Percentiles rank a stretch among this genome's conserved stretches.
Conservation (phyloP, 1,140 invertebrate genomes). For the Zaprionus africanus region DNA sequence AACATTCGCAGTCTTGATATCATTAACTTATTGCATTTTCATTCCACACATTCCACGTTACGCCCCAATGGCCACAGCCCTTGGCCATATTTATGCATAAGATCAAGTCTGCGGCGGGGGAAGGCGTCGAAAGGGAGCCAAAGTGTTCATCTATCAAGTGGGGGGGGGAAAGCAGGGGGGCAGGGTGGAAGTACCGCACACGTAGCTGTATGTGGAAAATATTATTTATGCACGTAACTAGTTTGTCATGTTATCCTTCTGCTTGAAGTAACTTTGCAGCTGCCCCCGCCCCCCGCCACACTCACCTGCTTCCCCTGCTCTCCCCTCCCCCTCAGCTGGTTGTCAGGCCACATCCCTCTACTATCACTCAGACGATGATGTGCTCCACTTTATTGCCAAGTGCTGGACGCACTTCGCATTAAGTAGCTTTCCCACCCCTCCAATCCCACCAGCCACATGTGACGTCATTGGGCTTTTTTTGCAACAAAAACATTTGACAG, state of each 20-base stretch:
- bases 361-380: constrained; percentile 12
- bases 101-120: constrained; percentile 43
- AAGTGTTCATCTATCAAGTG: constrained; percentile 72
- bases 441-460: background rate
- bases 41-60: constrained; percentile 34
- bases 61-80: constrained; percentile 9
- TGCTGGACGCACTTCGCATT: constrained; percentile 23
- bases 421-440: constrained; percentile 5
- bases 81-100: constrained; percentile 75
- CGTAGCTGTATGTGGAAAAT: constrained; percentile 50
- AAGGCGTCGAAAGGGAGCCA: background rate
- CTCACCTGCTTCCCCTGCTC: background rate
- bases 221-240: constrained; percentile 81
- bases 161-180: background rate
- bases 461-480: constrained; percentile 26
- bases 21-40: constrained; percentile 81
- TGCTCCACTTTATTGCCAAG: constrained; percentile 43
- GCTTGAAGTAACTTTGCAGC: constrained; percentile 33
- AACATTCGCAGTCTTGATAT: constrained; percentile 54
- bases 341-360: background rate
- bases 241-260: constrained; percentile 77
- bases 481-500: background rate
- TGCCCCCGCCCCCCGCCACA: background rate
- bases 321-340: background rate
- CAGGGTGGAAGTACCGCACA: constrained; percentile 9